Base-by-base conservation (phyloP, 2,888 invertebrate genomes). In the Micoletzkya japonica region DNA sequence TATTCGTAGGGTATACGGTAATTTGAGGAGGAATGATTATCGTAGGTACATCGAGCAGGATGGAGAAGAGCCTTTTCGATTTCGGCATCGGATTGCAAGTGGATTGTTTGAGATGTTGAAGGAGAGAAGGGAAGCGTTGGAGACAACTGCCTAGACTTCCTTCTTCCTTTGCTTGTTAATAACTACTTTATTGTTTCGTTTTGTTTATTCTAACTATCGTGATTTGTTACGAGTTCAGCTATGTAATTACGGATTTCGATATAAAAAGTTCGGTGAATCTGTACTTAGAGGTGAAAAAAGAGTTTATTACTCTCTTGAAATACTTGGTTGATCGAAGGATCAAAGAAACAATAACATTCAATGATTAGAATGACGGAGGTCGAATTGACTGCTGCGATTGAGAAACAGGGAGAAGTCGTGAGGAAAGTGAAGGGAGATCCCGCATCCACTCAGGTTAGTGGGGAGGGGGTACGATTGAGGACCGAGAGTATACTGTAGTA, bases 61-160 rank as follows among this genome's bases (percentile, higher is more conserved):
- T 63, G 79, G 77, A 39, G 79, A 79, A 56, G 74, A 71, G 7
- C 77, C 79, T 7, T 79, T 78, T 74, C 70, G 79, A 26, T 75
- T 75, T 61, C 69, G 73, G 24, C 74, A 79, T 68, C 70, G 66
- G 30, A 44, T 72, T 6, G 73, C 77, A 2, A 58, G 70, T 58
- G 72, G 71, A n/a, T 2, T 67, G 7, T 17, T 57, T 3, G 32
- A 34, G 2, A 64, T 69, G 7, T 36, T 67, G 17, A 56, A 67
- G 57, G 57, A 57, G 57, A 67, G 34, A 57, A 67, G 64, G 36
- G 36, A 64, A 36, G 7, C 39, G 17, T 4, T n/a, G n/a, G n/a
- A n/a, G n/a, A n/a, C n/a, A 39, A 2, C n/a, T 50, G 17, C 2
- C 30, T 44, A 24, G 28, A 50, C 26, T 49, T n/a, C 10, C 28